A percentile compares a stretch with the other conserved stretches of the same genome.
These are phyloP conservation scores for Menidia menidia DNA, from an alignment of 2,797 vertebrate species.

Conservation along the genomic window DNA sequence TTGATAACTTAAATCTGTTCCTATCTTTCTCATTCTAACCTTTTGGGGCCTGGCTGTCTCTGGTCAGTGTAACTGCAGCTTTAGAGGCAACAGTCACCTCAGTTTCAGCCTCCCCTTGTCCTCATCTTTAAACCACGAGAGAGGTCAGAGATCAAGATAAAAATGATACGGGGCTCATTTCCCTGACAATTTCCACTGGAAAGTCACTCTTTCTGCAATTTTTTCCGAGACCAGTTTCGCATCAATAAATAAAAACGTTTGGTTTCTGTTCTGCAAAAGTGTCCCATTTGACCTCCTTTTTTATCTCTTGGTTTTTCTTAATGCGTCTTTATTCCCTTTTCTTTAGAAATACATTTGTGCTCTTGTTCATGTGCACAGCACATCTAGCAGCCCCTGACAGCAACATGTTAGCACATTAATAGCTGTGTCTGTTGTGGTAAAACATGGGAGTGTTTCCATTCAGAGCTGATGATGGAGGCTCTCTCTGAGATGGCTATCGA, in stretches of 20 bases:
- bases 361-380: conserved; percentile 33
- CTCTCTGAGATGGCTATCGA: conserved; percentile 58
- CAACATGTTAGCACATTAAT: conserved; percentile 28
- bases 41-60: conserved; percentile 5
- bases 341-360: conserved; percentile 20
- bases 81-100: conserved; percentile 19
- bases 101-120: conserved; percentile 15
- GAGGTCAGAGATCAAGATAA: conserved; percentile 10
- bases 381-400: conserved; percentile 15
- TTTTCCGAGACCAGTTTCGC: background rate
- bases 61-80: background rate
- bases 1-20: background rate
- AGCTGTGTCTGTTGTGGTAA: conserved; percentile 27
- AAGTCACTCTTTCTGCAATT: conserved; percentile 4
- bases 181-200: conserved; percentile 27
- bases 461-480: conserved; percentile 63
- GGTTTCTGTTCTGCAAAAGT: conserved; percentile 59
- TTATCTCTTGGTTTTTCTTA: conserved; percentile 27
- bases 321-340: background rate
- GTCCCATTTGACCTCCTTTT: conserved; percentile 1
- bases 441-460: conserved; percentile 16
- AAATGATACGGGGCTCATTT: background rate
- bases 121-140: conserved; percentile 3
- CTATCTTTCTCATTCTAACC: background rate
- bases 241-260: conserved; percentile 28